Evolutionary conservation across 35 echinoderm and acorn worm genomes (phyloP), one percentile per base, ranked within the genome.

Genomic region (Heliocidaris erythrogramma): DNA sequence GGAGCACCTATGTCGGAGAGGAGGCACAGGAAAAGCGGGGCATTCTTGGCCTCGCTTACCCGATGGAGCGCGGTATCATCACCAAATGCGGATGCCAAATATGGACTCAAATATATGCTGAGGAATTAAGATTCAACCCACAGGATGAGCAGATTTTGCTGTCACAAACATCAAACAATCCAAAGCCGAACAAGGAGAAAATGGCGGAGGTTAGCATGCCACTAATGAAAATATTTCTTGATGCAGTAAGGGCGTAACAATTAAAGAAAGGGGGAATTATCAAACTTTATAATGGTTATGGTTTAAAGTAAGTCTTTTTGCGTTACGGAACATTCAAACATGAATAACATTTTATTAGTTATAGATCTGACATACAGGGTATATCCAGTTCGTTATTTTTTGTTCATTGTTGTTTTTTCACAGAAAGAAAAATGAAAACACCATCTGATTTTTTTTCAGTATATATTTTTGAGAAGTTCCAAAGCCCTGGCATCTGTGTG

Each of bases 61-160:
- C 97, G 48, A 98, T 98, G 47, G 96, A 98, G 53, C 97, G 96
- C 65, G 97, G 97, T 48, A 95, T 98, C 85, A 94, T 98, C 18
- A 98, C 97, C 27, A 95, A 98, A 88, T 96, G 97, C n/a, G 97
- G 97, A 98, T 59, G 97, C 95, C 53, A 98, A 48, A 94, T 98
- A 84, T 98, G 97, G 97, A 32, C 24, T 49, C 91, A 92, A 12
- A 92, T 49, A 13, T 92, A 59, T 48, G 12, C 31, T n/a, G 91
- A 42, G 35, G 35, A 92, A 59, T 21, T 92, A 13, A 32, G 30
- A 16, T 13, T 92, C 48, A 59, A 49, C 91, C 91, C 50, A 12
- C 31, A 92, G n/a, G 91, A 92, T 3, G 31, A 50, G 9, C 49
- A 11, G 4, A 42, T 42, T 24, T 16, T 92, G 48, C 91, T 92